Base-by-base conservation (phyloP, 2,113 vertebrate species). In the Sinocyclocheilus rhinocerous region DNA sequence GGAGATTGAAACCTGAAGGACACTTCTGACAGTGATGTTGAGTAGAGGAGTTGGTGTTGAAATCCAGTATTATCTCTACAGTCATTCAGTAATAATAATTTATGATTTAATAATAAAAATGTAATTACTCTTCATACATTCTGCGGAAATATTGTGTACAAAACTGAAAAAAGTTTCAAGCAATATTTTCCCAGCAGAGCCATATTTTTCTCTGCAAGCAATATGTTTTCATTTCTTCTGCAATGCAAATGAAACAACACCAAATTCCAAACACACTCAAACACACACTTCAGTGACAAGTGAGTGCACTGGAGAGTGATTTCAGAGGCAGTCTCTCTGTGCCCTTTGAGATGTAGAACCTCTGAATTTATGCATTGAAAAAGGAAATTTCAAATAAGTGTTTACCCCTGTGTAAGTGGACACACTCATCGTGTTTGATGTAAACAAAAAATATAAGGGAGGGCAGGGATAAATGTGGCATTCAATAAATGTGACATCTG, bases 261-360 rank as follows among this genome's bases (percentile, higher is more conserved):
- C 59, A 81, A 45, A 65, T 77, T 77, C 13, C 29, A 22, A 55
- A 67, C 26, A 67, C 72, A 50, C n/a, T 26, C 13, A 50, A 1
- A 50, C n/a, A 45, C 61, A 20, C 39, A 48, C n/a, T 81, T 65
- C 22, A 85, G 57, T 76, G 57, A 84, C 24, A 63, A 48, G 39
- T 50, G 73, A 36, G 73, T 24, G 50, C 26, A 52, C 73, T 84
- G 59, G 22, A 63, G 45, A 29, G 16, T 33, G 52, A 80, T 84
- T 76, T 45, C 18, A 22, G 55, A 24, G 52, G 20, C 52, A 45
- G 26, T 20, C 45, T 42, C 67, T 81, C 15, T 29, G 57, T 72
- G 39, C 45, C 61, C 29, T 36, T 85, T n/a, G 22, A 69, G 36
- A 72, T 61, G 18, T 1, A 22, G 39, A 59, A 80, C 22, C 33